A percentile compares a stretch with the other conserved stretches of the same genome.
Conservation (phyloP, 2,797 vertebrate genomes). For the Anableps anableps region DNA sequence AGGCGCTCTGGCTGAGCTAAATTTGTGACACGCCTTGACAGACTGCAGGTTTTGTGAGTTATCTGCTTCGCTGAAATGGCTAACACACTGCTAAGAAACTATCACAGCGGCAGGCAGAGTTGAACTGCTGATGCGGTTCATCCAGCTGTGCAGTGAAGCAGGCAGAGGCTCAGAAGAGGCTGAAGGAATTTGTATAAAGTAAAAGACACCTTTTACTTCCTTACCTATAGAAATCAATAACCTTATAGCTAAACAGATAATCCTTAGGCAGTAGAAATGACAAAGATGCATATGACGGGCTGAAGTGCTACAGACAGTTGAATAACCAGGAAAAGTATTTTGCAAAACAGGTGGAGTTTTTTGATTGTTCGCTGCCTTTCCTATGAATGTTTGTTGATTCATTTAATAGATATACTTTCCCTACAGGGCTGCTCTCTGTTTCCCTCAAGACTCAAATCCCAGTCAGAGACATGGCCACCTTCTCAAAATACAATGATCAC, state of each 20-base stretch:
- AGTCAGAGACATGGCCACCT: conserved; percentile 49
- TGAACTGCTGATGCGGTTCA: conserved; percentile 24
- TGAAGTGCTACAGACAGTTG: conserved; percentile 24
- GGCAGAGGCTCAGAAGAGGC: conserved; percentile 18
- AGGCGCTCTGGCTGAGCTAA: conserved; percentile 70
- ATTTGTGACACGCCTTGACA: conserved; percentile 75
- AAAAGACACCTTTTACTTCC: conserved; percentile 23
- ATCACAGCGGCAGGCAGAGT: conserved; percentile 43
- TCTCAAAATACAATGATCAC: conserved; percentile 56
- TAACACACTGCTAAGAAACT: conserved; percentile 51
- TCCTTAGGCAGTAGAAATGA: conserved; percentile 43
- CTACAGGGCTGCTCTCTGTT: conserved; percentile 61
- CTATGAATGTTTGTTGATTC: conserved; percentile 66
- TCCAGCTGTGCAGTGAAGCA: conserved; percentile 41
- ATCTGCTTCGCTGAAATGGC: conserved; percentile 66
- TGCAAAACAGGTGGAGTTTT: conserved; percentile 27
- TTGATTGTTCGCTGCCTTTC: conserved; percentile 10
- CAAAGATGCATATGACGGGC: conserved; percentile 53
- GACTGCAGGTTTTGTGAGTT: conserved; percentile 68
- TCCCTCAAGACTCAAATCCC: conserved; percentile 52
- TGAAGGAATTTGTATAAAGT: conserved; percentile 18
- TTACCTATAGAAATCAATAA: conserved; percentile 36
- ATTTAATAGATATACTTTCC: conserved; percentile 56
- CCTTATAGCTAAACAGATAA: conserved; percentile 41
- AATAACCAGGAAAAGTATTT: conserved; percentile 5